These are phyloP conservation scores for Physella acuta DNA, from an alignment of 1,140 invertebrate species.

Conservation along the genomic window DNA sequence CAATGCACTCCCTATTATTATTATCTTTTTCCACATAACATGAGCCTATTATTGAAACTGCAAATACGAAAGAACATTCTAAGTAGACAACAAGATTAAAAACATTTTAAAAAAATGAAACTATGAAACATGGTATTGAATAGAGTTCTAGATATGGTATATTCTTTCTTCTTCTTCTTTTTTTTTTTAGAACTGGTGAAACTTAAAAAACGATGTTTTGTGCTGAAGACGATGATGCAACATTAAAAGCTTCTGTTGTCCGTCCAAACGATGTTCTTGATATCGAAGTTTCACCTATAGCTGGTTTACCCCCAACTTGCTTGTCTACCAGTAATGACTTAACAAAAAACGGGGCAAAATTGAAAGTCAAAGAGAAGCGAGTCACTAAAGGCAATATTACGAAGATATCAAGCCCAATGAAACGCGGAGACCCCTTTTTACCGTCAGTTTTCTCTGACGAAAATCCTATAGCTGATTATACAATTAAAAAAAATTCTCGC, in stretches of 20 bases:
- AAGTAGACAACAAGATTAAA: too few relatives aligned
- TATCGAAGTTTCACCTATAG: slow-evolving; percentile 15
- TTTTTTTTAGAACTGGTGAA: not conserved
- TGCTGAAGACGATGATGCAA: slow-evolving; percentile 15
- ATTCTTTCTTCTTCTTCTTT: too few relatives aligned
- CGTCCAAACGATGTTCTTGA: slow-evolving; percentile 22
- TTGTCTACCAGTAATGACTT: not conserved
- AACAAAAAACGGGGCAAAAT: not conserved
- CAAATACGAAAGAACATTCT: too few relatives aligned
- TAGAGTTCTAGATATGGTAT: too few relatives aligned
- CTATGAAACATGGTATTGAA: too few relatives aligned
- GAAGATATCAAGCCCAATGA: slow-evolving; percentile 2
- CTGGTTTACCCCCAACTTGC: not conserved
- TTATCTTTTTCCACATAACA: too few relatives aligned
- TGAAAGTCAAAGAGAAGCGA: slow-evolving; percentile 7
- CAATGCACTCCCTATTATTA: too few relatives aligned
- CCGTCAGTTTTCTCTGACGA: slow-evolving; percentile 24
- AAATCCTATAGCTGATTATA: slow-evolving; percentile 23
- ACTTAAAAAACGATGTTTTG: slow-evolving; percentile 15
- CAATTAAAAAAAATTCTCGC: slow-evolving; percentile 14
- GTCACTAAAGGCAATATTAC: not conserved
- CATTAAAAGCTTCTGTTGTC: slow-evolving; percentile 14
- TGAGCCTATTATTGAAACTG: too few relatives aligned
- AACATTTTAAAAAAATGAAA: too few relatives aligned
- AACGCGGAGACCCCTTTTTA: slow-evolving; percentile 22